Base-by-base conservation (phyloP, 53 echinoderm and acorn worm species). In the Patiria pectinifera region DNA sequence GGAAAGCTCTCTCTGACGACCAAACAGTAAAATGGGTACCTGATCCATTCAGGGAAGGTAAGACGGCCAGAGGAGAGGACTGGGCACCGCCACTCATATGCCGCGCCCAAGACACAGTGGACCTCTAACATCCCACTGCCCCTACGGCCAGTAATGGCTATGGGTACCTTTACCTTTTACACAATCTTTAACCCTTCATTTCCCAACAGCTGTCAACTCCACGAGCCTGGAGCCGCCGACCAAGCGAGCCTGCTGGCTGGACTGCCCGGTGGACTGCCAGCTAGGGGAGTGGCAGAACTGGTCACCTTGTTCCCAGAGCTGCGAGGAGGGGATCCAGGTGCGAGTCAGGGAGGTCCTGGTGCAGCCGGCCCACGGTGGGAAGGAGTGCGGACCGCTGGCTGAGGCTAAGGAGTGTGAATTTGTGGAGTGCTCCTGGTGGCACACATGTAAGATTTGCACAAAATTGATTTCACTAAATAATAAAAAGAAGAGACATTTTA, bases 361-460 rank as follows among this genome's bases (percentile, higher is more conserved):
- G 11, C 69, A 62, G 13, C 88, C 91, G 14, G 89, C 86, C 24
- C 85, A 87, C 90, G 97, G 92, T 2, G 99, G 99, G 11, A 44
- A 35, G 22, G 95, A 94, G 78, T 99, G 99, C 86, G 95, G 93
- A 3, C 82, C 96, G 21, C 85, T 85, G 62, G 83, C 71, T 14
- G 94, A 99, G 61, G 90, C 91, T 19, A 95, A 95, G 59, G 95
- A 93, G 45, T 99, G 99, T 76, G 96, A 96, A 75, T 77, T 82
- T 25, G 95, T 99, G 26, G 95, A 99, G 58, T 99, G 99, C 79
- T 87, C 96, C 48, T 97, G 99, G 96, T 99, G 97, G 97, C 92
- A 97, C 69, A 93, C 94, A 46, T 93, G 99, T 99, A 94, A 91
- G 95, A 66, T 48, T 72, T 18, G 74, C 22, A 4, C 10, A 35